Conservation (phyloP, 2,888 invertebrate species). For the Tipula confusa region DNA sequence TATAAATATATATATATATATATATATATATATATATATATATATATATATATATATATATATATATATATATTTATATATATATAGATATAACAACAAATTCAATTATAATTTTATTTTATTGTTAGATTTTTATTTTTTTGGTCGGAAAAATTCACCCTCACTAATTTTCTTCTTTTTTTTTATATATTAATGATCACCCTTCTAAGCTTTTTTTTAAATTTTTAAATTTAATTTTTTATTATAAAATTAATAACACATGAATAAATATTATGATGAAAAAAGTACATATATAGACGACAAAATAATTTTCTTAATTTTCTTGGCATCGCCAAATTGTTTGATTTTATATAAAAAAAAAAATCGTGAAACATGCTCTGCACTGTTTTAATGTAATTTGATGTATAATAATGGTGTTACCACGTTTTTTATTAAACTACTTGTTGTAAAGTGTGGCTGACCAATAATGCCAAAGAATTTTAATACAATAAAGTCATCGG, state of each 20-base stretch:
- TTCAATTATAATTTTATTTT: conserved; percentile 20
- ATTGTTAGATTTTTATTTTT: not conserved
- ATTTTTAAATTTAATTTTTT: conserved; percentile 25
- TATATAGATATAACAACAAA: not conserved
- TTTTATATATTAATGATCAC: conserved; percentile 14
- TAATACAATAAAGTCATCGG: no score
- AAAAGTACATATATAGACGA: not conserved
- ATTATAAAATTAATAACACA: not conserved
- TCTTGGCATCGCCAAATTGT: not conserved
- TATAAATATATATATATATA: not conserved
- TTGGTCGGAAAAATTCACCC: not conserved
- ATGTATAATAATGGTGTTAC: no score
- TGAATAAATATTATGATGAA: conserved; percentile 25
- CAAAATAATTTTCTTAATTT: not conserved
- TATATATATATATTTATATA: not conserved
- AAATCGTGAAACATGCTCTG: not conserved
- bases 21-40: not conserved
- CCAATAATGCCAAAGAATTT: no score
- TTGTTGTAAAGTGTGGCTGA: no score
- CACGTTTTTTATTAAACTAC: no score
- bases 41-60: not conserved
- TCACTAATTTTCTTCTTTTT: not conserved
- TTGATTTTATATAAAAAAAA: not conserved
- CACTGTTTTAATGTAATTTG: no score
- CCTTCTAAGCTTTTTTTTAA: not conserved